These are phyloP conservation scores for Agelaius phoeniceus DNA, from an alignment of 2,113 vertebrate species.

Conservation along the genomic window DNA sequence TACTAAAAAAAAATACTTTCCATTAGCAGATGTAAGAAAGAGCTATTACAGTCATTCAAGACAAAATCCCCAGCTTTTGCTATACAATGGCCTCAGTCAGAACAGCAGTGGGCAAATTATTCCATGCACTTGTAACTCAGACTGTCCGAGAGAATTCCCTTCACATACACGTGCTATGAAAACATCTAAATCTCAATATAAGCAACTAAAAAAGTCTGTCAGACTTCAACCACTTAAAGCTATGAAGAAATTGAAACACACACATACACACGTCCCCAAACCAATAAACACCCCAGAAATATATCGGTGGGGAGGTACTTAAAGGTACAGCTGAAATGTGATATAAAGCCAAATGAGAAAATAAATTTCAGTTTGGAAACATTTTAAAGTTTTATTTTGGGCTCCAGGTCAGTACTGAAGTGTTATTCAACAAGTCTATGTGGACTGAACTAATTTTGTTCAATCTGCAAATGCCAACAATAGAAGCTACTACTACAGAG, in stretches of 20 bases:
- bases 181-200: background rate
- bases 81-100: background rate
- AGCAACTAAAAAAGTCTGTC: background rate
- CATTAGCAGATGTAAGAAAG: background rate
- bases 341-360: background rate
- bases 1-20: background rate
- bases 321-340: background rate
- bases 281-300: background rate
- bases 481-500: background rate
- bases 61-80: background rate
- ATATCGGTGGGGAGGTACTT: background rate
- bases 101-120: background rate
- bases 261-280: background rate
- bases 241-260: background rate
- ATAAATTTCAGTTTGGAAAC: background rate
- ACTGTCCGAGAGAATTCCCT: background rate
- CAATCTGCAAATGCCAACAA: background rate
- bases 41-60: background rate
- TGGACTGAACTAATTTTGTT: background rate
- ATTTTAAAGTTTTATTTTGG: background rate
- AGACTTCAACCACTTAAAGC: background rate
- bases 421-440: background rate
- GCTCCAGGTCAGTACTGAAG: background rate
- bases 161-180: background rate
- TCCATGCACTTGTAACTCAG: background rate